These are phyloP conservation scores for Dysmachus trigonus DNA, from an alignment of 2,888 invertebrate genomes.

Conservation along the genomic window DNA sequence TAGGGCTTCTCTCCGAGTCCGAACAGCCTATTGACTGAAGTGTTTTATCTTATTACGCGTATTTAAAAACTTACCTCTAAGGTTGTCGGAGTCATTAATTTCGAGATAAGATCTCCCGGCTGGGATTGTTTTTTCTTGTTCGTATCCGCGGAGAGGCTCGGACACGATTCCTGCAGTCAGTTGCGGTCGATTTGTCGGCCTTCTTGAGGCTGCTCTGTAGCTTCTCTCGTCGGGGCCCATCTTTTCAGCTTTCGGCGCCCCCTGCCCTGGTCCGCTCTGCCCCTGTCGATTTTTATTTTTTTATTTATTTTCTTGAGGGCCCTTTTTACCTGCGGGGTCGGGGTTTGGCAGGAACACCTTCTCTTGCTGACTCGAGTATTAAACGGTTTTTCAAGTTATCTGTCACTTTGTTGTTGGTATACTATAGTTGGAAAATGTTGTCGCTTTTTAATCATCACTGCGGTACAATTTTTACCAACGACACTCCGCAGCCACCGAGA, in stretches of 20 bases:
- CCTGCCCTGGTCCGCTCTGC: neutral
- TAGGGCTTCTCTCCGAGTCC: neutral
- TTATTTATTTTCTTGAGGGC: neutral
- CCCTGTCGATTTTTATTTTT: neutral
- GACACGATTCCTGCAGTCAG: conserved; percentile 31
- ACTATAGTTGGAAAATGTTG: conserved; percentile 38
- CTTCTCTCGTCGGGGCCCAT: neutral
- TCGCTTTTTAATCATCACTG: conserved; percentile 35
- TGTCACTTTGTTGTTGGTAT: conserved; percentile 44
- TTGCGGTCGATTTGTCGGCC: conserved; percentile 33
- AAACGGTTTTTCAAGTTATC: conserved; percentile 48
- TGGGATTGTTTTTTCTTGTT: conserved; percentile 42
- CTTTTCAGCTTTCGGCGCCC: neutral
- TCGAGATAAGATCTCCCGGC: conserved; percentile 47
- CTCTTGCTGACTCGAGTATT: conserved; percentile 35
- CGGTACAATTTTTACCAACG: conserved; percentile 17
- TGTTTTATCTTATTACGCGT: conserved; percentile 31
- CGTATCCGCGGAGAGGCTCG: conserved; percentile 15
- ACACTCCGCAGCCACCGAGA: neutral
- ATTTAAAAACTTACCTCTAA: conserved; percentile 46
- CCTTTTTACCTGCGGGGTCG: neutral
- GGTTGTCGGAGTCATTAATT: conserved; percentile 50
- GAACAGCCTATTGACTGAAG: conserved; percentile 19
- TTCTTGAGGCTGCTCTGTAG: conserved; percentile 20
- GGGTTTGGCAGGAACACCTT: neutral